Percentiles rank a stretch among this genome's conserved stretches.
Conservation (phyloP, 2,888 invertebrate species). For the Margaritifera margaritifera region DNA sequence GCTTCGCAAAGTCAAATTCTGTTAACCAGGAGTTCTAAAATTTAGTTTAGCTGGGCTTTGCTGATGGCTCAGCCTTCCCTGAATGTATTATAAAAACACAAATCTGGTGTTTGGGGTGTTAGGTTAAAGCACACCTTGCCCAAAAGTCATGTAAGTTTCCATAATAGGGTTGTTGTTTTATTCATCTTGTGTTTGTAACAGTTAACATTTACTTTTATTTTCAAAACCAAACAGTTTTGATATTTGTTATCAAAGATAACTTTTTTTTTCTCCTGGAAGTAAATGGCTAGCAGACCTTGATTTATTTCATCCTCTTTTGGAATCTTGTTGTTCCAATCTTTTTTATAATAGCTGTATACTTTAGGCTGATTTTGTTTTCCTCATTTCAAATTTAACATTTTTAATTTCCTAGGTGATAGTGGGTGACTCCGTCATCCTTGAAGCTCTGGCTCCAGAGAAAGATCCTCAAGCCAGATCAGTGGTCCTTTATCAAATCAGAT, state of each 20-base stretch:
- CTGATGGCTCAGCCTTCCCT: no score
- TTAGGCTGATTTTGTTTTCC: background rate
- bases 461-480: slow-evolving; percentile 53
- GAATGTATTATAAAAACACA: no score
- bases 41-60: no score
- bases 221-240: no score
- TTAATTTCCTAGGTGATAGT: slow-evolving; percentile 52
- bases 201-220: no score
- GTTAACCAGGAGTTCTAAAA: no score
- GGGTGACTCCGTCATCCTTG: slow-evolving; percentile 59
- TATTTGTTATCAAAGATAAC: background rate
- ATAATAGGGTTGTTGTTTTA: no score
- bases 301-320: background rate
- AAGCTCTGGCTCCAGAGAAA: slow-evolving; percentile 51
- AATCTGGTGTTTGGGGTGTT: no score
- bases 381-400: background rate
- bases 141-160: no score
- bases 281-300: background rate
- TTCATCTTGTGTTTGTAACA: no score
- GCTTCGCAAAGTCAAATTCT: no score
- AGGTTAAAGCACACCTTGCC: no score
- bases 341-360: background rate
- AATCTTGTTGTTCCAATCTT: slow-evolving; percentile 1
- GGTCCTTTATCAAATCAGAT: slow-evolving; percentile 59
- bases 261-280: background rate